Evolutionary conservation across 2,888 invertebrate species (phyloP).

Genomic region (Uropetala carovei): DNA sequence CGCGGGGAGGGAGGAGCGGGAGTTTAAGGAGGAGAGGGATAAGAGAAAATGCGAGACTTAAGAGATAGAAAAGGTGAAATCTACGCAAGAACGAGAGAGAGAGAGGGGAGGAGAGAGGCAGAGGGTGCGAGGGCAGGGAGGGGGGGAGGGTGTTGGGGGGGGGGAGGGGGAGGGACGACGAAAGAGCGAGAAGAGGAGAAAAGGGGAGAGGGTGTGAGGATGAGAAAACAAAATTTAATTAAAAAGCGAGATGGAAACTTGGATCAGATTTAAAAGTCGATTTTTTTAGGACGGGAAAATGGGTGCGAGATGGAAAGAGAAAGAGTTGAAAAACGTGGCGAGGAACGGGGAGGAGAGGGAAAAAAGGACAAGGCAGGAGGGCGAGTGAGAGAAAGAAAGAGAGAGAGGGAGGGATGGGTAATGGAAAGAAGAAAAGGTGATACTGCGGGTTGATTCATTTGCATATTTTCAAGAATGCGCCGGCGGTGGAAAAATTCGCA

Average conservation of each 20-base stretch:
- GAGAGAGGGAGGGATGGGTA: neutral
- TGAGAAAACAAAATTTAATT: slow-evolving; percentile 46
- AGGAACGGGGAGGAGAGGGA: neutral
- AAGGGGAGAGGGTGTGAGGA: neutral
- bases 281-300: slow-evolving; percentile 31
- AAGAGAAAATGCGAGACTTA: neutral
- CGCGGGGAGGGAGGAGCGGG: neutral
- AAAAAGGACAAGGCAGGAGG: neutral
- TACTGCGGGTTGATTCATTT: slow-evolving; percentile 40
- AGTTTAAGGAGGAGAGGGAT: neutral
- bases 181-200: neutral
- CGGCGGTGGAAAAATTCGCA: slow-evolving; percentile 11
- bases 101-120: neutral
- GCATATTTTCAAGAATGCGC: slow-evolving; percentile 49
- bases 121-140: neutral
- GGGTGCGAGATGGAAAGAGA: neutral
- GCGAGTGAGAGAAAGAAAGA: neutral
- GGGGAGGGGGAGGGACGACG: neutral
- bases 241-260: slow-evolving; percentile 60
- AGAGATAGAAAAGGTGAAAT: slow-evolving; percentile 10
- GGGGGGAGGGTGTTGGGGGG: neutral
- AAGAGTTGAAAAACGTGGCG: neutral
- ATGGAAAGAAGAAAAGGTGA: neutral
- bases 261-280: slow-evolving; percentile 62
- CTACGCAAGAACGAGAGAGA: neutral